Conservation (phyloP, 2,888 invertebrate genomes). For the Ecliptopera silaceata region DNA sequence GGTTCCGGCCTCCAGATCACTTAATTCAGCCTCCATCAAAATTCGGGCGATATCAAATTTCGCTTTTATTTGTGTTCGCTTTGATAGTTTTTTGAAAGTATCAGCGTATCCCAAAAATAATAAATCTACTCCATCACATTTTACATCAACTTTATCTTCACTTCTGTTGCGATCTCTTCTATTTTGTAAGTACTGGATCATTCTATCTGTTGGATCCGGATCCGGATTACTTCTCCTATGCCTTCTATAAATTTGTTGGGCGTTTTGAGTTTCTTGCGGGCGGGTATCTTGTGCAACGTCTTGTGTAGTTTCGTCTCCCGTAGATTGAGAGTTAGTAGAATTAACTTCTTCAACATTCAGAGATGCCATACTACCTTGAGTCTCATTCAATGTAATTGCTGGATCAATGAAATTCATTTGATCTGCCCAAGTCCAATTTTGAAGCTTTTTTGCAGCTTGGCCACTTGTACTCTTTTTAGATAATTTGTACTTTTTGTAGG, state of each 20-base stretch:
- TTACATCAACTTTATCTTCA: not conserved
- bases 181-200: constrained; percentile 16
- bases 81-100: constrained; percentile 24
- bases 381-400: not conserved
- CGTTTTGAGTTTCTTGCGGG: not conserved
- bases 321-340: not conserved
- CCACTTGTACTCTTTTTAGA: not conserved
- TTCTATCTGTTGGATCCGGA: constrained; percentile 15
- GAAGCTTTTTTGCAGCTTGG: not conserved
- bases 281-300: not conserved
- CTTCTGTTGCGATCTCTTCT: not conserved
- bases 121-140: constrained; percentile 30
- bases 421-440: not conserved
- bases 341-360: not conserved
- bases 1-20: not conserved
- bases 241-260: not conserved
- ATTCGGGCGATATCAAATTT: constrained; percentile 31
- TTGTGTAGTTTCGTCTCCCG: not conserved
- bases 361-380: not conserved
- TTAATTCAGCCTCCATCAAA: constrained; percentile 25
- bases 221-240: not conserved
- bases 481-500: not conserved
- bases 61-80: constrained; percentile 26
- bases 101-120: constrained; percentile 28
- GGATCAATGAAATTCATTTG: not conserved